phyloP scores from a whole-genome alignment of 2,113 vertebrate genomes.

The Trachemys scripta region DNA sequence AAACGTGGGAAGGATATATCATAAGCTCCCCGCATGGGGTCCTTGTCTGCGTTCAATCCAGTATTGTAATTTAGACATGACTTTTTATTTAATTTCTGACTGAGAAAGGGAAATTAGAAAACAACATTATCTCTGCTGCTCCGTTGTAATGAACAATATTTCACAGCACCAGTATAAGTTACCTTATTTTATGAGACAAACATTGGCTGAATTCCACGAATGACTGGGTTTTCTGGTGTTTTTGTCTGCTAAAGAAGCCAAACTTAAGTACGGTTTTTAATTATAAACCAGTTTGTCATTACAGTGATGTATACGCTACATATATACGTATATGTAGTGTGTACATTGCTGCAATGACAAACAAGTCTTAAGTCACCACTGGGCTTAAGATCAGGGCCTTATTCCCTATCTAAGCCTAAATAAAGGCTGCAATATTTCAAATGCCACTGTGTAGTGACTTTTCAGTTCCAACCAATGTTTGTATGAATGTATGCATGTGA shows the following conservation, averaged over 20 bases:
- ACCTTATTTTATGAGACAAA: slow-evolving; percentile 83
- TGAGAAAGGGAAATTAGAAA: slow-evolving; percentile 88
- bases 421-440: background rate
- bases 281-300: slow-evolving; percentile 49
- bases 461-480: background rate
- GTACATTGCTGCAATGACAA: background rate
- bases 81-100: slow-evolving; percentile 91
- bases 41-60: slow-evolving; percentile 84
- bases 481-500: background rate
- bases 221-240: slow-evolving; percentile 59
- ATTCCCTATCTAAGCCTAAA: background rate
- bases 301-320: rapidly evolving
- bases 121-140: slow-evolving; percentile 86
- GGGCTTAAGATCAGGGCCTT: background rate
- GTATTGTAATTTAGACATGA: slow-evolving; percentile 88
- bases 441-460: background rate
- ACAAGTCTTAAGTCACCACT: background rate
- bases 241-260: slow-evolving; percentile 59
- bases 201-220: slow-evolving; percentile 70
- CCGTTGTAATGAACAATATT: slow-evolving; percentile 87
- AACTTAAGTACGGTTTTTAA: slow-evolving; percentile 67
- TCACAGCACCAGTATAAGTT: slow-evolving; percentile 83
- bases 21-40: slow-evolving; percentile 85
- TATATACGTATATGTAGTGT: background rate
- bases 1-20: slow-evolving; percentile 83